A percentile compares a stretch with the other conserved stretches of the same genome.
Conservation (phyloP, 1,140 invertebrate genomes). For the Bombus waltoni region DNA sequence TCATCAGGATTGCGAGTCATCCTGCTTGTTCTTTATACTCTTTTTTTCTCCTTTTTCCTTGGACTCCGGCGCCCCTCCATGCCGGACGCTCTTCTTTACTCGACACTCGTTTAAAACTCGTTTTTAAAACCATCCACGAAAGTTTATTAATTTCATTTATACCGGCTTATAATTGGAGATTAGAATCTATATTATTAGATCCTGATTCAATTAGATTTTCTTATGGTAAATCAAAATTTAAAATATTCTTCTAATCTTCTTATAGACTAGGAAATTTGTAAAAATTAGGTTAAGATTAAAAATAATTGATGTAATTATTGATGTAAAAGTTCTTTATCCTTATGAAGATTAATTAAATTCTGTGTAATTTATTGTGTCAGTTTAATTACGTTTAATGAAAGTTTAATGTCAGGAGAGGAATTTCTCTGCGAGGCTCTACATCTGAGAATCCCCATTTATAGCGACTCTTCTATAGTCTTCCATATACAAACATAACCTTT, state of each 20-base stretch:
- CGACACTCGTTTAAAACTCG: constrained; percentile 2
- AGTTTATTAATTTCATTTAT: neutral
- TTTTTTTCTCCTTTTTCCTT: constrained; percentile 30
- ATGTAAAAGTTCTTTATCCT: neutral
- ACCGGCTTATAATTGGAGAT: neutral
- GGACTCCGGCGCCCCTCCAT: constrained; percentile 6
- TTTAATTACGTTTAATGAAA: constrained; percentile 59
- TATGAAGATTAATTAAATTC: neutral
- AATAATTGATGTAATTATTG: neutral
- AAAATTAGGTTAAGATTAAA: neutral
- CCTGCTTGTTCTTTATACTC: constrained; percentile 30
- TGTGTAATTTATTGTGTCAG: constrained; percentile 11
- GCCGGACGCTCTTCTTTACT: neutral
- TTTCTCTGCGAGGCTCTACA: constrained; percentile 8
- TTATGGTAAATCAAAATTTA: neutral
- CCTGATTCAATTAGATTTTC: neutral
- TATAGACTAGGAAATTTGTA: neutral
- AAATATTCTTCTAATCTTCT: neutral
- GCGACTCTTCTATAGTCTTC: neutral
- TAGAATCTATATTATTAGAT: neutral
- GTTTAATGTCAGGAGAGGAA: constrained; percentile 45
- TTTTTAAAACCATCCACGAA: neutral
- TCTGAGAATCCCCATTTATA: neutral
- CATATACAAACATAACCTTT: neutral
- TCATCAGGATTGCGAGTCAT: constrained; percentile 57